Evolutionary conservation across 2,888 invertebrate species (phyloP), one percentile per base, ranked within the genome.

Genomic region (Athalia cordata): DNA sequence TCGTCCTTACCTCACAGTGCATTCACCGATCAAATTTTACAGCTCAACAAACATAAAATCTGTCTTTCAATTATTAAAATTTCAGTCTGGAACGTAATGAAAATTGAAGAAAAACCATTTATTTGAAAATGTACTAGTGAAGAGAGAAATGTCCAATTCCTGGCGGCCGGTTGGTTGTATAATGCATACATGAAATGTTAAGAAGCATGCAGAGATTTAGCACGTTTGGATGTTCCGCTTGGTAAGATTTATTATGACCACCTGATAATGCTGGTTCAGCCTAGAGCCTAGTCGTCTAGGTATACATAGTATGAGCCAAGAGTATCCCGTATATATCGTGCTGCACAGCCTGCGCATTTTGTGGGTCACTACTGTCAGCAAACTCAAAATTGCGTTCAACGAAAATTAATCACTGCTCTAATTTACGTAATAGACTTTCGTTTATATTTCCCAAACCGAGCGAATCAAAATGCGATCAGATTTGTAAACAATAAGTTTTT

Each of bases 181-280:
- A 72, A 70, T 9, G 13, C 13, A 61, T 50, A 15, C 8, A 49
- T 5, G 49, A 4, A 65, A 8, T 15, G 66, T 66, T 66, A 29
- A 29, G 29, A 29, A 29, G 29, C 29, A 29, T 29, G 29, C 2
- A 29, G 0, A 29, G 29, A 29, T 29, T 29, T 29, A 29, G 29
- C 29, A 29, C 29, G 29, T 29, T n/a, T n/a, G 68, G 47, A 55
- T 52, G 72, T 59, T 47, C 57, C 47, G 72, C 57, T 72, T 72
- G 72, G 47, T 52, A 52, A 75, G 75, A 75, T 75, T 75, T 50
- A 75, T 75, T 62, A 62, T 52, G 62, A 50, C 62, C 75, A 75
- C 75, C 75, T 75, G 75, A 75, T 75, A 49, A 61, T 74, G 15
- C 66, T 49, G 72, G 13, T 45, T 72, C 29, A 68, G 68, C 68